A percentile compares a stretch with the other conserved stretches of the same genome.
phyloP scores from a whole-genome alignment of 2,888 invertebrate species.

The Caenorhabditis wallacei region DNA sequence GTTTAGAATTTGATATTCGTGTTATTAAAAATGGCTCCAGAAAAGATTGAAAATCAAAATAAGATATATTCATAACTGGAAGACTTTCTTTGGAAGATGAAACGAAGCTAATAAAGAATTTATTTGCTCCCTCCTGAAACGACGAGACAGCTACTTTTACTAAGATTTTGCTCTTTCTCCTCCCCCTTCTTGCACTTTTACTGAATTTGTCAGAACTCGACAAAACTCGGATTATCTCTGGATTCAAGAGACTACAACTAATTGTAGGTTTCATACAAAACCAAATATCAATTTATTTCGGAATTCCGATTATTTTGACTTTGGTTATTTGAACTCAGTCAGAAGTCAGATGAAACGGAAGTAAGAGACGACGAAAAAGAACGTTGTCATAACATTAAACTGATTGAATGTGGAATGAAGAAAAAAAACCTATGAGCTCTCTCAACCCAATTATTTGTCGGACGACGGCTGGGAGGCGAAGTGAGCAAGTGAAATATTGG shows the following conservation, averaged over 20 bases:
- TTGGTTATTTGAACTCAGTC: no score
- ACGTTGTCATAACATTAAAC: no score
- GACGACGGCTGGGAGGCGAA: conserved; percentile 2
- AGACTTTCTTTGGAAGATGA: neutral
- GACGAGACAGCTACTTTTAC: conserved; percentile 5
- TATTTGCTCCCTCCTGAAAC: neutral
- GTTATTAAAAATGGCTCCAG: no score
- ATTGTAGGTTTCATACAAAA: neutral
- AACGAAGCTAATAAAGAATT: conserved; percentile 32
- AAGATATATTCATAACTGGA: neutral
- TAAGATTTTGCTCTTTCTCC: neutral
- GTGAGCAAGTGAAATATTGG: neutral
- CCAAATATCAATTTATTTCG: neutral
- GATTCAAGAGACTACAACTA: neutral
- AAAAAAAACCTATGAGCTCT: conserved; percentile 1
- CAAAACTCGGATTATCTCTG: conserved; percentile 14
- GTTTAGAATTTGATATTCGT: no score
- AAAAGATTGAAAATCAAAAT: neutral
- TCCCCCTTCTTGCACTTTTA: conserved; percentile 22
- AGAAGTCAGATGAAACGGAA: no score
- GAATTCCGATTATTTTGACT: neutral
- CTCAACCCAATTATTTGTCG: conserved; percentile 38
- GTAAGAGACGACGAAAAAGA: no score
- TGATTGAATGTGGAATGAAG: conserved; percentile 55
- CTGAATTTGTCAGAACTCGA: conserved; percentile 20